phyloP scores from a whole-genome alignment of 1,140 invertebrate species.

The Heliconius eleuchia region DNA sequence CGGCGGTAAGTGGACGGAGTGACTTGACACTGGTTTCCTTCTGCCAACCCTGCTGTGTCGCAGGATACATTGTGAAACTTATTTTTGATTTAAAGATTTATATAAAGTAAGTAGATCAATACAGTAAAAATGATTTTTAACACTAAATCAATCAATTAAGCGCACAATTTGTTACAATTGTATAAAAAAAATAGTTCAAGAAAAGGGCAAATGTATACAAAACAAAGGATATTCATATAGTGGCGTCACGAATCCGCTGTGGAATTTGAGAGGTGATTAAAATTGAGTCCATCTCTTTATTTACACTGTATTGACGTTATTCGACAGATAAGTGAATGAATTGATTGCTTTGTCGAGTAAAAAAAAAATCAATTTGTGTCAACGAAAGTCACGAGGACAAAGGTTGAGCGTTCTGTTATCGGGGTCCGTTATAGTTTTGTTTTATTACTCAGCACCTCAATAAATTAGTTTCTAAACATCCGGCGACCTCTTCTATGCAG shows the following conservation, averaged over 20 bases:
- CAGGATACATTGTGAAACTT: no score
- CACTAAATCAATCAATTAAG: not conserved
- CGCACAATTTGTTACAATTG: conserved; percentile 1
- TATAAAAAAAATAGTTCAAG: not conserved
- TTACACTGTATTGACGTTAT: conserved; percentile 58
- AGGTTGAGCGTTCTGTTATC: conserved; percentile 61
- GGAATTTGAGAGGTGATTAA: conserved; percentile 41
- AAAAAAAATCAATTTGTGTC: conserved; percentile 77
- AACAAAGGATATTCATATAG: conserved; percentile 28
- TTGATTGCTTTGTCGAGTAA: conserved; percentile 60
- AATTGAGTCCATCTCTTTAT: conserved; percentile 48
- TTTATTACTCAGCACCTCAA: conserved; percentile 49
- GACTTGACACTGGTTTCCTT: no score
- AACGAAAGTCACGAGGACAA: conserved; percentile 56
- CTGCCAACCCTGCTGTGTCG: no score
- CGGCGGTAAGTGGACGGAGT: no score
- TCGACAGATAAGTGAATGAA: conserved; percentile 57
- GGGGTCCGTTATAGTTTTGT: conserved; percentile 43
- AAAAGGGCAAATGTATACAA: conserved; percentile 14
- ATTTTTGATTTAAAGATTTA: not conserved
- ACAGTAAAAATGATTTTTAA: not conserved
- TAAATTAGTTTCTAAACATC: conserved; percentile 41
- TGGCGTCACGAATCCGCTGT: conserved; percentile 26
- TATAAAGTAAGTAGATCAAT: no score
- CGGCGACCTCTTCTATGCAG: conserved; percentile 25